Evolutionary conservation across 1,140 invertebrate species (phyloP).

Genomic region (Ylistrum balloti): DNA sequence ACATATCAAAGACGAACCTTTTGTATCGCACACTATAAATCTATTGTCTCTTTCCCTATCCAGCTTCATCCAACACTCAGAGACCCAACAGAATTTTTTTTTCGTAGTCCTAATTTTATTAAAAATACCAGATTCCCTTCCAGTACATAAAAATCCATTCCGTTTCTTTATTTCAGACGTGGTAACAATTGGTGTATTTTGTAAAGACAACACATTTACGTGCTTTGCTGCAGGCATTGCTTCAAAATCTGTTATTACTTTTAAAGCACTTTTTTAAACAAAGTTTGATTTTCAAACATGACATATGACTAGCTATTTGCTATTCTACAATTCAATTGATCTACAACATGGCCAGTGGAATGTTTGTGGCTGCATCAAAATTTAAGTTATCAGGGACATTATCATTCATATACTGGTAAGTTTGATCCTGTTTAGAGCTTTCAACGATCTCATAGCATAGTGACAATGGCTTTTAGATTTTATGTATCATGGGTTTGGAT

Average conservation of each 20-base stretch:
- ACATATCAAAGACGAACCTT: background rate
- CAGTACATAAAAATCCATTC: background rate
- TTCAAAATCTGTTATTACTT: background rate
- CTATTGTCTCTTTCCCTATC: background rate
- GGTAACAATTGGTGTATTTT: background rate
- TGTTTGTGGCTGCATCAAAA: background rate
- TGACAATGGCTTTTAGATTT: constrained; percentile 14
- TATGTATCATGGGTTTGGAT: background rate
- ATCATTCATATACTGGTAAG: background rate
- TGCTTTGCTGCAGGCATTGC: background rate
- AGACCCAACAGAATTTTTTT: background rate
- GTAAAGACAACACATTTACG: background rate
- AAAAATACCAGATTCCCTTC: background rate
- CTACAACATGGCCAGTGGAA: background rate
- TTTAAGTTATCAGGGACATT: background rate
- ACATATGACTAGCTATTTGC: background rate
- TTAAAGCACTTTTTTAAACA: background rate
- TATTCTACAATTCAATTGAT: background rate
- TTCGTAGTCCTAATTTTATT: no score
- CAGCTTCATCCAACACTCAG: background rate
- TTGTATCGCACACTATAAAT: background rate
- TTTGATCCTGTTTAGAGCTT: background rate
- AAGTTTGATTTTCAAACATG: background rate
- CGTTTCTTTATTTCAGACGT: background rate
- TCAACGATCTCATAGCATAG: background rate